These are phyloP conservation scores for Labia minor DNA, from an alignment of 2,888 invertebrate genomes.

Conservation along the genomic window DNA sequence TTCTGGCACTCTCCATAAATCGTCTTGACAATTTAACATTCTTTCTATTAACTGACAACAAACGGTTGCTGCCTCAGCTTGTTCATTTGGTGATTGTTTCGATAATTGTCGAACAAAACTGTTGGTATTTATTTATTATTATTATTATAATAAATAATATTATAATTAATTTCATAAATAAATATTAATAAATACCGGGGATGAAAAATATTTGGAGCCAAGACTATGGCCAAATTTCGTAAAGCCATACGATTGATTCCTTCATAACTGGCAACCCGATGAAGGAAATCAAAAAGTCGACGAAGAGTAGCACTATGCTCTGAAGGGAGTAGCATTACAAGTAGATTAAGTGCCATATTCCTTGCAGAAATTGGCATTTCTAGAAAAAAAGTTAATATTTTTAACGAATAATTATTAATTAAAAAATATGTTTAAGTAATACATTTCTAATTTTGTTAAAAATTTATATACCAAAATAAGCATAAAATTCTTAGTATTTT, in stretches of 20 bases:
- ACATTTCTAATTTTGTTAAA: constrained; percentile 13
- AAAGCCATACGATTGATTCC: constrained; percentile 77
- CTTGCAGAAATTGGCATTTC: background rate
- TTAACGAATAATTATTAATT: constrained; percentile 8
- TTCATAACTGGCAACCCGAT: constrained; percentile 54
- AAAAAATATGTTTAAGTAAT: constrained; percentile 21
- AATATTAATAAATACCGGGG: constrained; percentile 43
- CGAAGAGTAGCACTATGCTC: constrained; percentile 76
- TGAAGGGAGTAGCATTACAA: constrained; percentile 70
- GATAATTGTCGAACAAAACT: background rate
- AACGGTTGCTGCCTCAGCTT: constrained; percentile 56
- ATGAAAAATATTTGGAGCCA: constrained; percentile 86
- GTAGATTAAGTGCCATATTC: constrained; percentile 53
- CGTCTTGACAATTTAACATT: constrained; percentile 64
- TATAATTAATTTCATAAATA: too few relatives aligned
- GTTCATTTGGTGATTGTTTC: constrained; percentile 1
- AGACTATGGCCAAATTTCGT: constrained; percentile 88
- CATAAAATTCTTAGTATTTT: too few relatives aligned
- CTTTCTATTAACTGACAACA: constrained; percentile 79
- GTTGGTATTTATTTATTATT: too few relatives aligned
- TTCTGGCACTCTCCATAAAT: constrained; percentile 69
- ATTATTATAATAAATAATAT: too few relatives aligned
- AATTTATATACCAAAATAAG: too few relatives aligned
- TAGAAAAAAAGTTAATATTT: constrained; percentile 15
- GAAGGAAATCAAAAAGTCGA: constrained; percentile 65